phyloP scores from a whole-genome alignment of 2,797 vertebrate genomes.

The Cuculus canorus region DNA sequence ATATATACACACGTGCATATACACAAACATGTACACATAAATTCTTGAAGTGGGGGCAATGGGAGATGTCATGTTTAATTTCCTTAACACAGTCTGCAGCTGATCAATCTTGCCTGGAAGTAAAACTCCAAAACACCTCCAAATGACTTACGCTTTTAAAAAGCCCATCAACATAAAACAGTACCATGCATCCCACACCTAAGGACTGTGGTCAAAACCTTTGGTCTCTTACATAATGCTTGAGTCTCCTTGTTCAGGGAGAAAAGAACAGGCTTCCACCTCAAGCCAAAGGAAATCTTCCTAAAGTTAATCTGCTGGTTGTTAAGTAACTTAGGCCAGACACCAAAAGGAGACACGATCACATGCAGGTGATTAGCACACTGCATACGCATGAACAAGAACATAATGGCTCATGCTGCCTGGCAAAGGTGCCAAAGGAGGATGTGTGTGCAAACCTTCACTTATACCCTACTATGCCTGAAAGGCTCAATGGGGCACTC shows the following conservation, averaged over 20 bases:
- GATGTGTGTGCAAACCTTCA: fast-evolving
- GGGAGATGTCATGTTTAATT: not conserved
- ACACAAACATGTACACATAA: not conserved
- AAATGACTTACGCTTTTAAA: not conserved
- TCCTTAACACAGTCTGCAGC: not conserved
- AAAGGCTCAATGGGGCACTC: fast-evolving
- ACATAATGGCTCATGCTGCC: not conserved
- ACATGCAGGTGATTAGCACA: constrained; percentile 10
- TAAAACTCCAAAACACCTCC: not conserved
- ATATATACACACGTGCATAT: not conserved
- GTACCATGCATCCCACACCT: not conserved
- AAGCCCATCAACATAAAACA: not conserved
- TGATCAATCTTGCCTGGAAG: not conserved
- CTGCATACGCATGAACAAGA: not conserved
- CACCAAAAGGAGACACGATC: not conserved
- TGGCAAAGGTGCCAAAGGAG: fast-evolving
- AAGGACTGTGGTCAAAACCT: not conserved
- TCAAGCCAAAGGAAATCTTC: constrained; percentile 19
- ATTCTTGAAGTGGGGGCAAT: not conserved
- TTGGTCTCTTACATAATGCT: not conserved
- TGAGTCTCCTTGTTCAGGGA: not conserved
- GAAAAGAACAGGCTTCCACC: not conserved
- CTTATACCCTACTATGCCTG: not conserved
- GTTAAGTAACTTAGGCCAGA: constrained; percentile 42
- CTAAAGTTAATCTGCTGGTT: constrained; percentile 22